Conservation (phyloP, 2,888 invertebrate genomes). For the Neoscelio sp. region DNA sequence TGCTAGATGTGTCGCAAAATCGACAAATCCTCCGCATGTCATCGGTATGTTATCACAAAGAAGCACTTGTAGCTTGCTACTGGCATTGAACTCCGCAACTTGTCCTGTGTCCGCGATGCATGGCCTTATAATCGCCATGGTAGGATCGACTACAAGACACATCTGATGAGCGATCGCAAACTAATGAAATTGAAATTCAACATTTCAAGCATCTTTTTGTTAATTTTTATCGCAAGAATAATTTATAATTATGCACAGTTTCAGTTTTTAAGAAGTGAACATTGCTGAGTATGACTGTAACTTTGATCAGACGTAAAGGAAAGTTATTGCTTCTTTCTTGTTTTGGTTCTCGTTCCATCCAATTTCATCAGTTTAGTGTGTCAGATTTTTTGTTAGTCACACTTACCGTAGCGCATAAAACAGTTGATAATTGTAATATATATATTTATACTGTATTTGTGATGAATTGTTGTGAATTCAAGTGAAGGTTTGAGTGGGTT, state of each 20-base stretch:
- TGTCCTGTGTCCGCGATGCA: slow-evolving; percentile 69
- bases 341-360: slow-evolving; percentile 19
- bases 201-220: slow-evolving; percentile 21
- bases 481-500: slow-evolving; percentile 18
- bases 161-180: slow-evolving; percentile 57
- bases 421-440: slow-evolving; percentile 33
- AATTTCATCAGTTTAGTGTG: slow-evolving; percentile 55
- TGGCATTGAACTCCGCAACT: slow-evolving; percentile 71
- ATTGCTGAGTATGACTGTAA: no score
- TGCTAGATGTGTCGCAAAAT: slow-evolving; percentile 65
- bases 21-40: slow-evolving; percentile 73
- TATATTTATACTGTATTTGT: background rate
- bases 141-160: slow-evolving; percentile 56
- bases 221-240: background rate
- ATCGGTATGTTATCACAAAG: slow-evolving; percentile 75
- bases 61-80: slow-evolving; percentile 75
- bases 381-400: slow-evolving; percentile 57
- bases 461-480: background rate
- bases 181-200: slow-evolving; percentile 53
- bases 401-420: slow-evolving; percentile 54
- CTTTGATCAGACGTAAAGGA: no score
- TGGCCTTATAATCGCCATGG: slow-evolving; percentile 69
- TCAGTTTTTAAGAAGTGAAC: background rate
- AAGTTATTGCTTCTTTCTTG: no score
- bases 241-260: background rate